Evolutionary conservation across 35 echinoderm and acorn worm species (phyloP).

Genomic region (Acanthaster planci): DNA sequence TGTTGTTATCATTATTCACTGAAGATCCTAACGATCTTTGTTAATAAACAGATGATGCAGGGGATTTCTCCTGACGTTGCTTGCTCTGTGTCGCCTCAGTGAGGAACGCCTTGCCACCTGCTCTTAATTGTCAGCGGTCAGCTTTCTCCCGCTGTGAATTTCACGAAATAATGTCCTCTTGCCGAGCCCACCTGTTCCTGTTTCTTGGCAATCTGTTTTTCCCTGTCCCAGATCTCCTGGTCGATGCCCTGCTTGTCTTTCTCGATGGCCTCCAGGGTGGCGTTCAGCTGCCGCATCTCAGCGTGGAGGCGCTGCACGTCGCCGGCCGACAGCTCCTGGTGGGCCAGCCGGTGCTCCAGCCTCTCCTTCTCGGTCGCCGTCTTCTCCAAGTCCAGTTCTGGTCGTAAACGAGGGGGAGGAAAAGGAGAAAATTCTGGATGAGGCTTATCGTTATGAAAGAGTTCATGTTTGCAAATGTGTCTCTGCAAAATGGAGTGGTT

Average conservation of each 20-base stretch:
- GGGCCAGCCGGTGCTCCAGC: constrained; percentile 64
- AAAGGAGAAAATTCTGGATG: neutral
- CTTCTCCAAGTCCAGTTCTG: constrained; percentile 69
- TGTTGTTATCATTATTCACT: too few relatives aligned
- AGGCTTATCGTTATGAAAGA: neutral
- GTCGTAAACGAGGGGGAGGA: neutral
- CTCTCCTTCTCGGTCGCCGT: constrained; percentile 26
- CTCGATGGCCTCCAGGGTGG: constrained; percentile 66
- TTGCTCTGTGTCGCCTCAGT: too few relatives aligned
- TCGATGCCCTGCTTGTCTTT: constrained; percentile 78
- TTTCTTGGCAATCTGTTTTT: constrained; percentile 80
- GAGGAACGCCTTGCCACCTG: too few relatives aligned
- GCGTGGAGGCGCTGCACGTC: constrained; percentile 89
- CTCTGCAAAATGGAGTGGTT: too few relatives aligned
- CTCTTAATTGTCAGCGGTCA: too few relatives aligned
- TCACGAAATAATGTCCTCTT: neutral
- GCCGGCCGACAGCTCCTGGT: constrained; percentile 80
- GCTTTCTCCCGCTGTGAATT: neutral
- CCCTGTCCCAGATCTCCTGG: constrained; percentile 84
- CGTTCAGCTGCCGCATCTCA: constrained; percentile 66
- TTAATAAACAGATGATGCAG: too few relatives aligned
- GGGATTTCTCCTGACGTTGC: too few relatives aligned
- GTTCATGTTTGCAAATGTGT: too few relatives aligned
- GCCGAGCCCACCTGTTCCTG: constrained; percentile 62
- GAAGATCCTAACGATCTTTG: too few relatives aligned